Base-by-base conservation (phyloP, 2,888 invertebrate species). In the Linyphia triangularis region DNA sequence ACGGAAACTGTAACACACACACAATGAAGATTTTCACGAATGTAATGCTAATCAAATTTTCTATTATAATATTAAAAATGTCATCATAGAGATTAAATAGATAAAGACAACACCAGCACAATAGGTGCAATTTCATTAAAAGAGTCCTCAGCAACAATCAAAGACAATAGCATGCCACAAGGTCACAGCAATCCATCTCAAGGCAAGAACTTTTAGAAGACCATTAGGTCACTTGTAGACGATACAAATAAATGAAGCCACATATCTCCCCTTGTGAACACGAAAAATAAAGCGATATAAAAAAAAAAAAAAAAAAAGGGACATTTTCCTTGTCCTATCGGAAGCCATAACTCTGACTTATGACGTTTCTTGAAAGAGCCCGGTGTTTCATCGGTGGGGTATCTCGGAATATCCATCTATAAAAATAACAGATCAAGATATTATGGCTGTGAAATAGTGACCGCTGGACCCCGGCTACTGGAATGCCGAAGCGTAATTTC, bases 401-500 rank as follows among this genome's bases (percentile, higher is more conserved):
- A 28, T 26, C 43, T 70, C 22, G 16, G 51, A 13, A 51, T 51
- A 51, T 51, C 61, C 63, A 63, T 77, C 63, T 77, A 61, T 63
- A 77, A 77, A 77, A 77, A 63, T 63, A 77, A 67, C 78, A 79
- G 51, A 67, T 79, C 78, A 51, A 67, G 78, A 65, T 65, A 65
- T 79, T 67, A 79, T 77, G 63, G 61, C 40, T n/a, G 40, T 77
- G 77, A 61, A 77, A 77, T 37, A 33, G 77, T 77, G 63, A 63
- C 26, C 77, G 37, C 61, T 77, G 63, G 40, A 16, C 77, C 73
- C n/a, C 51, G 65, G 75, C 75, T 37, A 61, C 33, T n/a, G 67
- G 51, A 79, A 67, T 79, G 78, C 37, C 65, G 78, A n/a, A 30
- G 26, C 67, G 77, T 79, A 79, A 79, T 79, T 79, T 79, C 67